Evolutionary conservation across 2,113 vertebrate species (phyloP).

Genomic region (Azemiops feae): DNA sequence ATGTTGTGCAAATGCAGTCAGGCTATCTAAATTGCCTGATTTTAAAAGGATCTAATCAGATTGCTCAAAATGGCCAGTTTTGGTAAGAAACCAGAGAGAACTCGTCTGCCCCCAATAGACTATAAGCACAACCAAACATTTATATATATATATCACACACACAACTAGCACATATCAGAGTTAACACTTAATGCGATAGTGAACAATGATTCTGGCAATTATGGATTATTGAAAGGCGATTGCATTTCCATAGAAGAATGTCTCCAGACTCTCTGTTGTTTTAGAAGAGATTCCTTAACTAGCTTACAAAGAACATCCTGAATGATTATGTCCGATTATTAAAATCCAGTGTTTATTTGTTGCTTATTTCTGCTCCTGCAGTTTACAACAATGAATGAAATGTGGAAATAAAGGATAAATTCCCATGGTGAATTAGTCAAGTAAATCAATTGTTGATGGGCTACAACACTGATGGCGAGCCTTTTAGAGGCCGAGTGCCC

Average conservation of each 20-base stretch:
- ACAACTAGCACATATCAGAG: background rate
- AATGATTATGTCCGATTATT: background rate
- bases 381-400: background rate
- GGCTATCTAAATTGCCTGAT: background rate
- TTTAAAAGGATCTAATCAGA: background rate
- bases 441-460: background rate
- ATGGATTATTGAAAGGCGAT: background rate
- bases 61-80: background rate
- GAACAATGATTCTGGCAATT: background rate
- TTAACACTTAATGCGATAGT: background rate
- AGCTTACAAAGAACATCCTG: background rate
- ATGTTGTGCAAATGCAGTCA: background rate
- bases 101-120: background rate
- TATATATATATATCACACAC: background rate
- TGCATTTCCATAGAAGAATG: background rate
- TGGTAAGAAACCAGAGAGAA: background rate
- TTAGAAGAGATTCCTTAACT: background rate
- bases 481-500: too few species aligned
- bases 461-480: too few species aligned
- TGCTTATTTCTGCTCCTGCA: background rate
- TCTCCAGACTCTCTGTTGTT: background rate
- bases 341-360: background rate
- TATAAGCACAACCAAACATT: background rate
- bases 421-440: background rate
- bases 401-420: background rate